These are phyloP conservation scores for Heliconius congener DNA, from an alignment of 1,140 invertebrate genomes.

Conservation along the genomic window DNA sequence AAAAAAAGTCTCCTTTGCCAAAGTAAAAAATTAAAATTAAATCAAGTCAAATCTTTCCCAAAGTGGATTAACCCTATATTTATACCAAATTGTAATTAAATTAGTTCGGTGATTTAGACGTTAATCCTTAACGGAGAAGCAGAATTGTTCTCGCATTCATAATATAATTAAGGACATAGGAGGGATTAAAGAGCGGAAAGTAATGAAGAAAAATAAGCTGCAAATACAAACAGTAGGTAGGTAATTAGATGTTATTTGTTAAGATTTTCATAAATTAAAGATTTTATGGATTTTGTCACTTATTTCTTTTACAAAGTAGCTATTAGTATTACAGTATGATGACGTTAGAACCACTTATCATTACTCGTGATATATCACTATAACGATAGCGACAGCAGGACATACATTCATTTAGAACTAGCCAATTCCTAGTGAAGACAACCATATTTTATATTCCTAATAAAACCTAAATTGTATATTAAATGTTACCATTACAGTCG, in stretches of 20 bases:
- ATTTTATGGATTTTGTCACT: not conserved
- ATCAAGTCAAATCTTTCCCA: too few relatives aligned
- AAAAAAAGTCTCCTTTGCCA: too few relatives aligned
- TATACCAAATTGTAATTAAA: too few relatives aligned
- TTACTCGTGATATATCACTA: not conserved
- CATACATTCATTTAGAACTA: too few relatives aligned
- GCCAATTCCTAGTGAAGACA: not conserved
- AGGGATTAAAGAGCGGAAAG: not conserved
- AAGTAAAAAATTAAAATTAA: too few relatives aligned
- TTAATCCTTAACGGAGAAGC: too few relatives aligned
- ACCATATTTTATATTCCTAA: constrained; percentile 22
- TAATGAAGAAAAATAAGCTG: not conserved
- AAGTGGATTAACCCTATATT: too few relatives aligned
- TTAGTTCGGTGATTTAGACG: too few relatives aligned
- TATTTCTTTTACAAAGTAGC: not conserved
- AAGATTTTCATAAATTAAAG: not conserved
- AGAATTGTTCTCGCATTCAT: too few relatives aligned
- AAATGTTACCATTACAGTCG: constrained; percentile 45
- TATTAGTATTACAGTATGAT: not conserved
- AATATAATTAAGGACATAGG: not conserved
- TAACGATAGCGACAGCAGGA: not conserved
- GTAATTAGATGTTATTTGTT: not conserved
- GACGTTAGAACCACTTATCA: not conserved
- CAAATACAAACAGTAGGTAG: not conserved
- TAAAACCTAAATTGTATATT: constrained; percentile 37